Percentiles rank a stretch among this genome's conserved stretches.
Conservation (phyloP, 2,113 vertebrate genomes). For the Peromyscus leucopus region DNA sequence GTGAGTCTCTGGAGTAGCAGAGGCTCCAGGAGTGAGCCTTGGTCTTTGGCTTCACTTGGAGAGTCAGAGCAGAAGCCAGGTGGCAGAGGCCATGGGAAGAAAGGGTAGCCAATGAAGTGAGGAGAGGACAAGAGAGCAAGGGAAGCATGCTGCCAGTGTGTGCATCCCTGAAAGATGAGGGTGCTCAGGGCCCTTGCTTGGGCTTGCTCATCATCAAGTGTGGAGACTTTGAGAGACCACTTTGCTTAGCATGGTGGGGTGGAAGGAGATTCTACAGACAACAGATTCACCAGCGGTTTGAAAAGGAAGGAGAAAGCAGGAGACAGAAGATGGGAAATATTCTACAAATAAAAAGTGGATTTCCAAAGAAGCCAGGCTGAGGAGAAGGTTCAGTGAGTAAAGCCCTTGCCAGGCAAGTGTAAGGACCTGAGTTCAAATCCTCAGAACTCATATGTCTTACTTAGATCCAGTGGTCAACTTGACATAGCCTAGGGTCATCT, state of each 20-base stretch:
- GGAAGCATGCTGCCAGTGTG: rapidly evolving
- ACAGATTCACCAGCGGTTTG: not conserved
- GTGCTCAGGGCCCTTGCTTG: not conserved
- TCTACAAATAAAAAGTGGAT: not conserved
- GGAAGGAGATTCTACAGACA: not conserved
- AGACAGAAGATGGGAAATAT: not conserved
- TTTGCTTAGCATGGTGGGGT: not conserved
- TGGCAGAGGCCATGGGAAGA: not conserved
- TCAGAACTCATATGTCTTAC: not conserved
- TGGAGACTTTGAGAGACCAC: not conserved
- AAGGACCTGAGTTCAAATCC: not conserved
- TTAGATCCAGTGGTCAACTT: not conserved
- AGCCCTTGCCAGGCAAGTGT: not conserved
- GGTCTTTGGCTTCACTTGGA: not conserved
- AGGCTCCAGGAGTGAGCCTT: not conserved
- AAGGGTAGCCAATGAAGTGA: too few relatives aligned
- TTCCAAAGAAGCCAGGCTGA: not conserved
- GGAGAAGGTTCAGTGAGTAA: not conserved
- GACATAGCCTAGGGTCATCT: not conserved
- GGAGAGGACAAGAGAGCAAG: not conserved
- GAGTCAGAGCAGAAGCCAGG: not conserved
- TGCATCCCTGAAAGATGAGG: not conserved
- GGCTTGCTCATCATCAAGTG: not conserved
- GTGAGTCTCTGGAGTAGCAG: not conserved
- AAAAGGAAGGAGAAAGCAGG: not conserved